Base-by-base conservation (phyloP, 2,888 invertebrate genomes). In the Erebia epiphron region DNA sequence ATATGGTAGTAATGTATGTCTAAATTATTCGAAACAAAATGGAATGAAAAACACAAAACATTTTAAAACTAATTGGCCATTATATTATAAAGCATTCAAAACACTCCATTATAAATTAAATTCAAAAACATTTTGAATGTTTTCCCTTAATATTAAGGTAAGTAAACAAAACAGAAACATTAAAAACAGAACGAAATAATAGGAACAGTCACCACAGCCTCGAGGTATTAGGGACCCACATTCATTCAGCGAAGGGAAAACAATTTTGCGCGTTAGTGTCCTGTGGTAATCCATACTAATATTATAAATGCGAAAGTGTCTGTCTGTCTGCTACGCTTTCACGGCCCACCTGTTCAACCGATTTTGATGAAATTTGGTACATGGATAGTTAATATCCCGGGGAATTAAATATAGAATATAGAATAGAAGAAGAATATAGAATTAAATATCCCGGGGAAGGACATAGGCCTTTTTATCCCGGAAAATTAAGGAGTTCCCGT, bases 181-280 rank as follows among this genome's bases (percentile, higher is more conserved):
- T 60, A 11, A 18, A 60, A 54, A 13, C 1, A 13, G 41, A 16
- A 65, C n/a, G 16, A 65, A 54, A 54, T 16, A 41, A 54, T 52
- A 65, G 11, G 13, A 65, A 10, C 14, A 14, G 43, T 18, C 7
- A 41, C 35, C 16, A 18, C 18, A 18, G 16, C 54, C 52, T 54
- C 65, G 13, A 35, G 65, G 65, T 65, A 65, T 65, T 65, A 65
- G 65, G 16, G 54, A 41, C 43, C 65, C 54, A 16, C 41, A 7
- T 54, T 41, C 18, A 8, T 56, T 43, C 13, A 18, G 13, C 54
- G 13, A 18, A 54, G 3, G 7, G 8, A 65, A 54, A 35, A 3
- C 3, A 1, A 5, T 26, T 16, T 11, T 35, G 7, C 5, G 35
- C 35, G 35, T 35, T 35, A 35, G 5, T 35, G 35, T 26, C 3